These are phyloP conservation scores for Piliocolobus tephrosceles DNA, from an alignment of 2,113 vertebrate genomes.

Conservation along the genomic window DNA sequence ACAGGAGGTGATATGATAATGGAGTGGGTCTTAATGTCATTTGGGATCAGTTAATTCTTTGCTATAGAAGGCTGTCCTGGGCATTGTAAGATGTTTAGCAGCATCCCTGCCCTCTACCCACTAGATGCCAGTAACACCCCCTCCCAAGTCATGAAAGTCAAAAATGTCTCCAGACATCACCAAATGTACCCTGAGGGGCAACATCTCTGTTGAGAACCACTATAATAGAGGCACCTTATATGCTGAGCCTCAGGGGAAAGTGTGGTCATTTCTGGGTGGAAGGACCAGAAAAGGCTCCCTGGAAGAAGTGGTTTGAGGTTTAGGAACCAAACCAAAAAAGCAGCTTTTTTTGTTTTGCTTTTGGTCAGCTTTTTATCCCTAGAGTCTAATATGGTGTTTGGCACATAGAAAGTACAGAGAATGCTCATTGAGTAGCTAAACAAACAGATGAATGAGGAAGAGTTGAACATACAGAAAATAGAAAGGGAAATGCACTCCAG, in stretches of 20 bases:
- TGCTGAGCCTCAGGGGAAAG: rapidly evolving
- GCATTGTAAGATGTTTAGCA: no score
- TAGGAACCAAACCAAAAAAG: neutral
- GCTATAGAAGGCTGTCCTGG: neutral
- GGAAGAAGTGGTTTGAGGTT: neutral
- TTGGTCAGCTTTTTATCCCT: neutral
- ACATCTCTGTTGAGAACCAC: neutral
- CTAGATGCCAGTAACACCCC: neutral
- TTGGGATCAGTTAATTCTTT: neutral
- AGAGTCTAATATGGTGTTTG: neutral
- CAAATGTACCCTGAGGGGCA: neutral
- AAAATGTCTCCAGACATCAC: neutral
- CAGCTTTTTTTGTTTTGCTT: neutral
- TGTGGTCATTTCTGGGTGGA: neutral
- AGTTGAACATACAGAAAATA: neutral
- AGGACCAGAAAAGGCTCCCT: neutral
- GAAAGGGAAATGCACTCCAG: neutral
- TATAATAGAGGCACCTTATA: rapidly evolving
- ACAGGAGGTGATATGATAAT: neutral
- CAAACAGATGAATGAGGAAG: neutral
- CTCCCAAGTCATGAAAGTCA: neutral
- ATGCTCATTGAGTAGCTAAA: neutral
- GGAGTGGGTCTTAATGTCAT: neutral
- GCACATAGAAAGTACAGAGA: neutral
- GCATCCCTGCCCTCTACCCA: neutral